A percentile compares a stretch with the other conserved stretches of the same genome.
phyloP scores from a whole-genome alignment of 1,140 invertebrate species.

The Rhagoletis zephyria region DNA sequence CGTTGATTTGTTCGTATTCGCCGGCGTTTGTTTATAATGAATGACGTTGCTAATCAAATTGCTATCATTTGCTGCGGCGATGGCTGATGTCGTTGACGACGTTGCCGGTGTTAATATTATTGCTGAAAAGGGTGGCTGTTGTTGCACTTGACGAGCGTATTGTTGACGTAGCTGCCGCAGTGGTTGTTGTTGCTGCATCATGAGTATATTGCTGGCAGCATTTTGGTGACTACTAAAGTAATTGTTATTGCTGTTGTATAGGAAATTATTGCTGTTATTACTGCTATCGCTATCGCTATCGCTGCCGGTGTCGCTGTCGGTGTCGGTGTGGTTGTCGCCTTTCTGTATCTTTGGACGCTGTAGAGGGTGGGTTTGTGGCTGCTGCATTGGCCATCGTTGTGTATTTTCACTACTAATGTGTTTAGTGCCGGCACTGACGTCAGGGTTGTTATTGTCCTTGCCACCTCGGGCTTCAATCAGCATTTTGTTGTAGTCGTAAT shows the following conservation, averaged over 20 bases:
- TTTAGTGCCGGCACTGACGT: not conserved
- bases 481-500: not conserved
- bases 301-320: no score
- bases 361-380: not conserved
- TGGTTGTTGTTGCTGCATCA: not conserved
- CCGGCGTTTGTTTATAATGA: not conserved
- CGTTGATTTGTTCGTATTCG: not conserved
- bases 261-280: not conserved
- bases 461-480: not conserved
- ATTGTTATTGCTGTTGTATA: conserved; percentile 21
- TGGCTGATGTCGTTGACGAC: not conserved
- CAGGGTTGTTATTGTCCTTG: not conserved
- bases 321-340: not conserved
- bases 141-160: conserved; percentile 26
- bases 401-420: not conserved
- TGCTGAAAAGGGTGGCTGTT: not conserved
- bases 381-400: not conserved
- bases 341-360: not conserved
- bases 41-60: conserved; percentile 8
- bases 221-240: not conserved
- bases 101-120: not conserved
- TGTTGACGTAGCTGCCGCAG: not conserved
- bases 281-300: not conserved
- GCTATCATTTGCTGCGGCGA: not conserved
- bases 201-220: not conserved